phyloP scores from a whole-genome alignment of 2,113 vertebrate species.

The Oryctolagus cuniculus region mOryCun1.1 NC_091445.1:20429001-20429500 shows the following conservation, averaged over 20 bases:
- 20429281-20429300: neutral
- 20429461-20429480: neutral
- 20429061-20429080: slow-evolving; percentile 54
- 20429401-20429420: neutral
- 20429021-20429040: slow-evolving; percentile 39
- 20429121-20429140: neutral
- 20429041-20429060: slow-evolving; percentile 68
- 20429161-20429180: slow-evolving; percentile 56
- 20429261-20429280: neutral
- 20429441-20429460: slow-evolving; percentile 48
- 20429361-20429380: slow-evolving; percentile 22
- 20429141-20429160: slow-evolving; percentile 49
- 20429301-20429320: neutral
- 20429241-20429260: neutral
- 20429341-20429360: neutral
- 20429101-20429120: neutral
- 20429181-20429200: slow-evolving; percentile 7
- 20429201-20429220: neutral
- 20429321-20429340: neutral
- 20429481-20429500: neutral
- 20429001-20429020: slow-evolving; percentile 51
- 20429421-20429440: neutral
- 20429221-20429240: slow-evolving; percentile 17
- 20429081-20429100: slow-evolving; percentile 48
- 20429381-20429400: neutral